These are phyloP conservation scores for Pseudomyrmex gracilis DNA, from an alignment of 1,140 invertebrate species.

Conservation along the genomic window DNA sequence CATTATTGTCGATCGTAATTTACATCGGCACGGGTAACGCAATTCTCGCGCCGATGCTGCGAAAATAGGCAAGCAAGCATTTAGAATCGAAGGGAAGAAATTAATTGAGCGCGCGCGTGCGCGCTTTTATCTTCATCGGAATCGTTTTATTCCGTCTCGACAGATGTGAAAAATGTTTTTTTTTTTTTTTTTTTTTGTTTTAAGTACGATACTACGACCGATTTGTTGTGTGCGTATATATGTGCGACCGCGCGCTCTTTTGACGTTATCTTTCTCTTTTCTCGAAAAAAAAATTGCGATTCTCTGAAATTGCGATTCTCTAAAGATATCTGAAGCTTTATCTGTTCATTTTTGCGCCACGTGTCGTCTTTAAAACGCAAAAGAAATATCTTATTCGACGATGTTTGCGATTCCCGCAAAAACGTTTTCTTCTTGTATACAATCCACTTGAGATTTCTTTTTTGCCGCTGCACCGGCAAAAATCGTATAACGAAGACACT, in stretches of 20 bases:
- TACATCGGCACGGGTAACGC: conserved; percentile 27
- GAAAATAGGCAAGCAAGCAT: conserved; percentile 29
- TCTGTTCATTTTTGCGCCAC: conserved; percentile 10
- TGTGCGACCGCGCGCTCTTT: not conserved
- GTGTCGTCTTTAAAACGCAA: conserved; percentile 8
- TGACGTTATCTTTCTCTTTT: conserved; percentile 13
- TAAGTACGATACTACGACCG: not conserved
- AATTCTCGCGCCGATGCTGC: conserved; percentile 28
- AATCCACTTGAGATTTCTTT: not conserved
- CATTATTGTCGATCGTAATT: conserved; percentile 60
- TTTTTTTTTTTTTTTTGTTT: no score
- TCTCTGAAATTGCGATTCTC: conserved; percentile 36
- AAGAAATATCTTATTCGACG: conserved; percentile 42
- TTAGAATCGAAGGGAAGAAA: not conserved
- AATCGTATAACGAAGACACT: conserved; percentile 28
- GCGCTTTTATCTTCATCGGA: not conserved
- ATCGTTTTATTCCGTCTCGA: not conserved
- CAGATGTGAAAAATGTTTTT: not conserved
- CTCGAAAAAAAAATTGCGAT: conserved; percentile 37
- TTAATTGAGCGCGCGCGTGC: no score
- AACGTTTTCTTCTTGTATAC: not conserved
- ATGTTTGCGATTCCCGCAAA: conserved; percentile 28
- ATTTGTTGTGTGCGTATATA: not conserved
- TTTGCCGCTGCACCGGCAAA: conserved; percentile 1
- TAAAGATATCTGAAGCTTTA: conserved; percentile 8